Base-by-base conservation (phyloP, 2,113 vertebrate genomes). In the Nymphicus hollandicus region DNA sequence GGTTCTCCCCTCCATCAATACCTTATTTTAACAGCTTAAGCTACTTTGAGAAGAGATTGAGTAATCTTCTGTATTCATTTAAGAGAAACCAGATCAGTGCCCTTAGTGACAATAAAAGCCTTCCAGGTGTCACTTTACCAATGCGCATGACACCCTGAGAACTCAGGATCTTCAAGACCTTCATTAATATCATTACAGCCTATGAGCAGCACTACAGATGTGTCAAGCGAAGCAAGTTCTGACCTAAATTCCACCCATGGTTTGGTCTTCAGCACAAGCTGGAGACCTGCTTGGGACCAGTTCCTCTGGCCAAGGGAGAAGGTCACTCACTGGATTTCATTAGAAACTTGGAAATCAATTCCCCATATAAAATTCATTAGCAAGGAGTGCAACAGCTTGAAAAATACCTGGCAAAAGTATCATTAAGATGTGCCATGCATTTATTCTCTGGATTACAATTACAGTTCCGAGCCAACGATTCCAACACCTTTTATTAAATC, bases 401-500 rank as follows among this genome's bases (percentile, higher is more conserved):
- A 87, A 90, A 56, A 58, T 5, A 84, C 33, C 31, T 27, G 31
- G 35, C 16, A 65, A 89, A 80, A 85, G 35, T 13, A 61, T 31
- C 56, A 68, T 17, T 53, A 80, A 64, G 71, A 84, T 3, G 17
- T 76, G 70, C 35, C 71, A 39, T 19, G 64, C 35, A 12, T 71
- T 91, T 87, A 60, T 60, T 58, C 74, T 73, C 14, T 29, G n/a
- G 10, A 47, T 63, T 50, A 84, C 86, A 86, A 73, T 27, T 56
- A 50, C 47, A 28, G 68, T 23, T 94, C 65, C 81, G 65, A 91
- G 77, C 41, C 84, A 87, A 72, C 19, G 61, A 81, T 15, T 91
- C 78, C 49, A 77, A 82, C 87, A 53, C 37, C 46, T 82, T 93
- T 91, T 81, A 95, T 96, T 96, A 95, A 85, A 88, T 94, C 86